Evolutionary conservation across 2,113 vertebrate genomes (phyloP).

Genomic region (Sula dactylatra): DNA sequence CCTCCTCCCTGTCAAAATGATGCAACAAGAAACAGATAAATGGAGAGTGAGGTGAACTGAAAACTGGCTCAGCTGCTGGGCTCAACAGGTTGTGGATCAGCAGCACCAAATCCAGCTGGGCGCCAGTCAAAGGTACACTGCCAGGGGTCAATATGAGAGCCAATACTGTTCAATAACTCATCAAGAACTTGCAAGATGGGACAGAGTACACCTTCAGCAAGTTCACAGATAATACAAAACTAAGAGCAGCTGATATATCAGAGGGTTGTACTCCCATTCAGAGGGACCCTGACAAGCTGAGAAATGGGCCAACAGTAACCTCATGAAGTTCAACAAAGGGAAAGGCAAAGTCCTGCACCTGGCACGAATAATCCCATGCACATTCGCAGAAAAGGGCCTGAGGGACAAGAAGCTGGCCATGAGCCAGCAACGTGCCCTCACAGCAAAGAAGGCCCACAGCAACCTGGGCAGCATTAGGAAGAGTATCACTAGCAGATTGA

Average conservation of each 20-base stretch:
- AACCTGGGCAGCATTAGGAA: not conserved
- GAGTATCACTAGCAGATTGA: not conserved
- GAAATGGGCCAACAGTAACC: not conserved
- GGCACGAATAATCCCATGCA: not conserved
- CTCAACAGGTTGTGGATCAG: not conserved
- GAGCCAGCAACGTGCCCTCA: not conserved
- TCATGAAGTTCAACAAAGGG: not conserved
- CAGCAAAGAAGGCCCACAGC: not conserved
- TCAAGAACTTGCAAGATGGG: not conserved
- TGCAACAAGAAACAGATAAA: not conserved
- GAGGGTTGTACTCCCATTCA: not conserved
- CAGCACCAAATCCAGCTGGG: not conserved
- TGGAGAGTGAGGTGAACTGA: not conserved
- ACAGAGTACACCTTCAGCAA: not conserved
- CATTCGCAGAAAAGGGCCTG: not conserved
- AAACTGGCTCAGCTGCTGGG: not conserved
- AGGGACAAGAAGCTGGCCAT: accelerated
- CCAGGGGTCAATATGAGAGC: not conserved
- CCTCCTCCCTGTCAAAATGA: not conserved
- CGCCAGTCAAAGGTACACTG: not conserved
- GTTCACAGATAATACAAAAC: not conserved
- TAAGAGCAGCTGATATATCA: not conserved
- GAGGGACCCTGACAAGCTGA: not conserved
- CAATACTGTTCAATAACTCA: not conserved
- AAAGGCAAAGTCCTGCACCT: not conserved